Conservation (phyloP, 2,797 vertebrate genomes). For the Darevskia mixta region DNA sequence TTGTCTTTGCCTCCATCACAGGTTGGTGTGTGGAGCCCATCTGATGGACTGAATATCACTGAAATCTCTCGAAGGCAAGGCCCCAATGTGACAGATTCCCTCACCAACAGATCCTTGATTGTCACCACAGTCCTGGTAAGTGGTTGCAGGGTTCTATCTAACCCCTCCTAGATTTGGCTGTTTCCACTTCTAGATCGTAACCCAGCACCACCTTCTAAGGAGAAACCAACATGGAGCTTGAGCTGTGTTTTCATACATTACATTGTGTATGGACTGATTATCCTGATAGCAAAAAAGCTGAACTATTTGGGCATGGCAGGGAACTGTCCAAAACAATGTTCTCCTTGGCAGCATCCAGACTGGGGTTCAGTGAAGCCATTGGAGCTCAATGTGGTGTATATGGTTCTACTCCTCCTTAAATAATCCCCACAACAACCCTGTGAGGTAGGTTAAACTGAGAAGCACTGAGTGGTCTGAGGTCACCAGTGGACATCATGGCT, state of each 20-base stretch:
- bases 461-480: no score
- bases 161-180: not conserved
- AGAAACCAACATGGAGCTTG: not conserved
- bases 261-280: not conserved
- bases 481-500: no score
- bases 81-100: constrained; percentile 95
- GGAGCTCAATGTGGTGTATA: not conserved
- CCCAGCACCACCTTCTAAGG: not conserved
- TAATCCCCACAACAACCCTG: not conserved
- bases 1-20: constrained; percentile 64
- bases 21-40: constrained; percentile 95
- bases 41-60: constrained; percentile 95
- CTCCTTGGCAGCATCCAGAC: not conserved
- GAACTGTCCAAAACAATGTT: not conserved
- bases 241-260: not conserved
- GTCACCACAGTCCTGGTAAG: constrained; percentile 97
- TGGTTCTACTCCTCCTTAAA: no score
- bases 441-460: not conserved
- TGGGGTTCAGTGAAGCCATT: not conserved
- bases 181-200: not conserved
- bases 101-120: constrained; percentile 95
- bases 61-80: constrained; percentile 92
- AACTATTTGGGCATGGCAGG: not conserved
- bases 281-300: not conserved
- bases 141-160: not conserved